Conservation (phyloP, 2,113 vertebrate species). For the Ammodytes dubius region DNA sequence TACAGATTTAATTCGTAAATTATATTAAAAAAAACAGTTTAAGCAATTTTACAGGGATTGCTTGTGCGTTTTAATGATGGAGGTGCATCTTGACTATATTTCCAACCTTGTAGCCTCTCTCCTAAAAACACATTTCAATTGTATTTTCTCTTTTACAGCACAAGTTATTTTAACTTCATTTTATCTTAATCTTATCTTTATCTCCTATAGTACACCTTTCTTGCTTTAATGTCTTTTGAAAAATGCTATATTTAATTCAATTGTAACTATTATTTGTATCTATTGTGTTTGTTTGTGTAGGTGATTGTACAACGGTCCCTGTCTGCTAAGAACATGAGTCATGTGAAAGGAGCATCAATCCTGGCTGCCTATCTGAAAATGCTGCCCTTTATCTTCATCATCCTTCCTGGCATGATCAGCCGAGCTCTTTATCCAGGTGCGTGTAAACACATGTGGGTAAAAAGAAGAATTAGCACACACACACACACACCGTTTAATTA, state of each 20-base stretch:
- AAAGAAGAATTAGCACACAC: not conserved
- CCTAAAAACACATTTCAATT: not conserved
- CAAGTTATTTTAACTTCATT: not conserved
- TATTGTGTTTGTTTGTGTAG: slow-evolving; percentile 68
- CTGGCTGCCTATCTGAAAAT: slow-evolving; percentile 94
- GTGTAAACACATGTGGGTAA: slow-evolving; percentile 21
- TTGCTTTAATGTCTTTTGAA: not conserved
- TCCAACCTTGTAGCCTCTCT: not conserved
- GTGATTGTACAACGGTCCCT: slow-evolving; percentile 93
- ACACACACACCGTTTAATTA: slow-evolving; percentile 6
- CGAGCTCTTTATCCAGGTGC: slow-evolving; percentile 93
- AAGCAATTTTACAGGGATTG: not conserved
- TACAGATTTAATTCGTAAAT: not conserved
- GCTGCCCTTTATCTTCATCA: slow-evolving; percentile 91
- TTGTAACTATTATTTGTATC: not conserved
- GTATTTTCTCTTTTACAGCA: not conserved
- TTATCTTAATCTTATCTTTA: not conserved
- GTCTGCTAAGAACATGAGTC: slow-evolving; percentile 92
- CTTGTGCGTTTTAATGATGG: not conserved
- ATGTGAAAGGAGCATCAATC: slow-evolving; percentile 92
- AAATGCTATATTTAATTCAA: not conserved
- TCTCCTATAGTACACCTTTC: not conserved
- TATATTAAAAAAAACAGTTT: not conserved
- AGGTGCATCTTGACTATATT: not conserved
- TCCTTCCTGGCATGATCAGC: slow-evolving; percentile 96